Conservation (phyloP, 2,113 vertebrate genomes). For the Zosterops pallidus region DNA sequence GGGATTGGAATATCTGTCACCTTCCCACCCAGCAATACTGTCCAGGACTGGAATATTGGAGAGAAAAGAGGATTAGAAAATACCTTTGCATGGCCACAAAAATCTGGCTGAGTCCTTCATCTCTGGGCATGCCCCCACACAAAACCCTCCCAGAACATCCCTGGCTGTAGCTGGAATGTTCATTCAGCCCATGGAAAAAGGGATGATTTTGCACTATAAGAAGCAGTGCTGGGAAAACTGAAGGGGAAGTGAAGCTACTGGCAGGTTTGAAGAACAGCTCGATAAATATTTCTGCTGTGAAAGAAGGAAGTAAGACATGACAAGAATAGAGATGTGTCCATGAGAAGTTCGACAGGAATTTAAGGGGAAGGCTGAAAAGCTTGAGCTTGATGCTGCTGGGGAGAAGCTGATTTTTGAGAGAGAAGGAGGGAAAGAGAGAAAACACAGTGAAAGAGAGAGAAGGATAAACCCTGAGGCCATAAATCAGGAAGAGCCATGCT, state of each 20-base stretch:
- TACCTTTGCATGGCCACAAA: background rate
- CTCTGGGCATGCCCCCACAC: accelerated
- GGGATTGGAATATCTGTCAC: background rate
- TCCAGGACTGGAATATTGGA: background rate
- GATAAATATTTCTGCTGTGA: constrained; percentile 45
- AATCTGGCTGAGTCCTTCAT: background rate
- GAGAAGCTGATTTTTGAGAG: background rate
- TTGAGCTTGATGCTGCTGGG: background rate
- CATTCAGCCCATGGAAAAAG: accelerated
- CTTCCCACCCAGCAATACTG: background rate
- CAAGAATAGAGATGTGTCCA: background rate
- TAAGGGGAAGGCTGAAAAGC: background rate
- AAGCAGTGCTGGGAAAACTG: background rate
- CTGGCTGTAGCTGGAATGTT: background rate
- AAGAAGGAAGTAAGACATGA: background rate
- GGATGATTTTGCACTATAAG: background rate
- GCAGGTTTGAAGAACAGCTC: background rate
- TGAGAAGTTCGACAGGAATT: background rate
- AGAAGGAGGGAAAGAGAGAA: background rate
- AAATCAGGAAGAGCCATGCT: background rate
- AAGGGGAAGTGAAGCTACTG: background rate
- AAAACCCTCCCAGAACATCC: background rate
- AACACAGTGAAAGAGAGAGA: background rate
- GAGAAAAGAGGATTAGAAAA: background rate
- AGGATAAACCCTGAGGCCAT: background rate